These are phyloP conservation scores for Solen grandis DNA, from an alignment of 1,140 invertebrate genomes.

Conservation along the genomic window DNA sequence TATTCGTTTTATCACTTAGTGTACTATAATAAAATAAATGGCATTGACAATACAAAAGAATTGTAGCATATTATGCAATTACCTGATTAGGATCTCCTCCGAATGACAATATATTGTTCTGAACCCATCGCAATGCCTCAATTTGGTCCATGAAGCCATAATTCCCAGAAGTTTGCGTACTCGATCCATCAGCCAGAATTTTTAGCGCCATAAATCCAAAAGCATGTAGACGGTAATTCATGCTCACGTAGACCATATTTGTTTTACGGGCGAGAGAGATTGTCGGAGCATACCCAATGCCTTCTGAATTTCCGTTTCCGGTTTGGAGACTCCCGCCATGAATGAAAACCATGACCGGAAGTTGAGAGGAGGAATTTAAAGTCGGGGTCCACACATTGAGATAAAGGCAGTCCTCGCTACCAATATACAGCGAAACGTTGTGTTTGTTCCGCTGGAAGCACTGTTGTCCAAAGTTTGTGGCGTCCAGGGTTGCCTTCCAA, in stretches of 20 bases:
- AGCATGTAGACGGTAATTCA: slow-evolving; percentile 91
- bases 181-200: slow-evolving; percentile 90
- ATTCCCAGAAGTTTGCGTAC: slow-evolving; percentile 79
- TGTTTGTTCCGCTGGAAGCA: slow-evolving; percentile 15
- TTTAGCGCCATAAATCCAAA: slow-evolving; percentile 87
- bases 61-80: too few relatives aligned
- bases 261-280: slow-evolving; percentile 83
- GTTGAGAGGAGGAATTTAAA: slow-evolving; percentile 49
- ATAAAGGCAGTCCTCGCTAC: slow-evolving; percentile 73
- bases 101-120: slow-evolving; percentile 58
- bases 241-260: slow-evolving; percentile 92
- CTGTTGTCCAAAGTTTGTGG: not conserved
- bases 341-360: slow-evolving; percentile 90
- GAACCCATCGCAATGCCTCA: slow-evolving; percentile 54
- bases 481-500: slow-evolving; percentile 57
- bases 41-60: too few relatives aligned
- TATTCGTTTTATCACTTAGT: too few relatives aligned
- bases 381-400: slow-evolving; percentile 73
- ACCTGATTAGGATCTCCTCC: slow-evolving; percentile 58
- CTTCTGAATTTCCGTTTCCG: slow-evolving; percentile 79
- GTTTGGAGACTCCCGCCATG: slow-evolving; percentile 98
- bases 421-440: too few relatives aligned
- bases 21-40: too few relatives aligned
- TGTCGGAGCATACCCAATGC: slow-evolving; percentile 29
- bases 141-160: slow-evolving; percentile 63